These are phyloP conservation scores for Gymnothorax reevesii DNA, from an alignment of 2,797 vertebrate species.

Conservation along the genomic window DNA sequence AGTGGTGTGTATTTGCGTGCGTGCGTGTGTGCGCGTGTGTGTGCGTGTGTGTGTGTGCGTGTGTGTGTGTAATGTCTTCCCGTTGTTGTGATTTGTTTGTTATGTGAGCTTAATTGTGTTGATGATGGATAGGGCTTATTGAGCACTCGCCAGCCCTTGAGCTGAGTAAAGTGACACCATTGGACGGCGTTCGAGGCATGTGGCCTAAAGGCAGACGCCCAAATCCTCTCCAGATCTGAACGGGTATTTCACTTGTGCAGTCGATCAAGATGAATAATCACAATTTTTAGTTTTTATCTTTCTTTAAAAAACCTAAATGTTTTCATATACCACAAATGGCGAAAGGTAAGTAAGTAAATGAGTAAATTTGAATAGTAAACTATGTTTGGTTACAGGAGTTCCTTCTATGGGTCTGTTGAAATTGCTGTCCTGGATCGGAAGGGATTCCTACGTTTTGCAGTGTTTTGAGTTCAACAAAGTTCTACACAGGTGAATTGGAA, in stretches of 20 bases:
- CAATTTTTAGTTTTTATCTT: not conserved
- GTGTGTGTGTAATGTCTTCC: slow-evolving; percentile 5
- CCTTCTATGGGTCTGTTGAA: not conserved
- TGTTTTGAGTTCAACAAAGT: not conserved
- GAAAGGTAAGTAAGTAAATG: not conserved
- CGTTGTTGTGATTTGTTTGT: not conserved
- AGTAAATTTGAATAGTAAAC: not conserved
- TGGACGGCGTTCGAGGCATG: slow-evolving; percentile 59
- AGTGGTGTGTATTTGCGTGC: slow-evolving; percentile 16
- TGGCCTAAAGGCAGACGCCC: slow-evolving; percentile 7
- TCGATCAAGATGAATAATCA: not conserved
- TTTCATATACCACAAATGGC: not conserved
- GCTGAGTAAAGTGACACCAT: slow-evolving; percentile 19
- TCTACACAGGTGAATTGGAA: not conserved
- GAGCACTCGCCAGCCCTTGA: slow-evolving; percentile 19
- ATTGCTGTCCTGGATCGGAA: not conserved
- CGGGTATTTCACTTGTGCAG: not conserved
- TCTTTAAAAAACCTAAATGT: not conserved
- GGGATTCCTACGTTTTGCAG: not conserved
- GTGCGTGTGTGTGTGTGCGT: not conserved
- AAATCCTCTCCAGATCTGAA: not conserved
- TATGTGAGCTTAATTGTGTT: slow-evolving; percentile 23
- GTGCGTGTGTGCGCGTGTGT: too few relatives aligned
- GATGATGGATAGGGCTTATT: slow-evolving; percentile 21
- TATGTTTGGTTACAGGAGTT: not conserved